phyloP scores from a whole-genome alignment of 1,140 invertebrate genomes.

The Bradysia coprophila region DNA sequence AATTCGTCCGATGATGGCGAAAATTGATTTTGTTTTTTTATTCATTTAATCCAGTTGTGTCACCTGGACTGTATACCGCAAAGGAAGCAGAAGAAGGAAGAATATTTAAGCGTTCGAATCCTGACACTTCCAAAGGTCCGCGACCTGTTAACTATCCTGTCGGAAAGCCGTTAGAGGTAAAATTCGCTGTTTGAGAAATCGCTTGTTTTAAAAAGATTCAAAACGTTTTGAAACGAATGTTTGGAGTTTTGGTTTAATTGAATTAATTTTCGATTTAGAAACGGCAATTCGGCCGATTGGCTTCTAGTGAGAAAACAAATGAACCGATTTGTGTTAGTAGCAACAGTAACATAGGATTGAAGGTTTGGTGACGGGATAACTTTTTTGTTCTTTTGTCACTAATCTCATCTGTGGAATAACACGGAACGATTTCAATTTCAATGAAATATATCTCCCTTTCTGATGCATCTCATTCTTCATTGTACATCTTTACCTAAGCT shows the following conservation, averaged over 20 bases:
- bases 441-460: too few relatives aligned
- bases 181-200: conserved; percentile 4
- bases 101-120: conserved; percentile 1
- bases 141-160: conserved; percentile 44
- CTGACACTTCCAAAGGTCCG: conserved; percentile 12
- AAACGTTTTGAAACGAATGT: too few relatives aligned
- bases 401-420: not conserved
- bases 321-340: too few relatives aligned
- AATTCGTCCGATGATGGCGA: conserved; percentile 1
- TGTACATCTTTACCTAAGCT: too few relatives aligned
- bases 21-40: conserved; percentile 1
- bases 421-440: too few relatives aligned
- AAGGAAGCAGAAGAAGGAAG: conserved; percentile 33
- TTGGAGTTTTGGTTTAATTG: too few relatives aligned
- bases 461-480: too few relatives aligned
- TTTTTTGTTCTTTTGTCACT: not conserved
- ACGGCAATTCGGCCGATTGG: too few relatives aligned
- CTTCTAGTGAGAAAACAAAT: too few relatives aligned
- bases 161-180: conserved; percentile 63
- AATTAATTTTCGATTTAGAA: too few relatives aligned
- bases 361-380: not conserved
- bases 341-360: too few relatives aligned
- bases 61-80: conserved; percentile 10
- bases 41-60: conserved; percentile 10
- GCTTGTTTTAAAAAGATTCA: not conserved